Percentiles rank a stretch among this genome's conserved stretches.
Evolutionary conservation across 2,113 vertebrate species (phyloP).

Genomic region (Chionodraco myersi): DNA sequence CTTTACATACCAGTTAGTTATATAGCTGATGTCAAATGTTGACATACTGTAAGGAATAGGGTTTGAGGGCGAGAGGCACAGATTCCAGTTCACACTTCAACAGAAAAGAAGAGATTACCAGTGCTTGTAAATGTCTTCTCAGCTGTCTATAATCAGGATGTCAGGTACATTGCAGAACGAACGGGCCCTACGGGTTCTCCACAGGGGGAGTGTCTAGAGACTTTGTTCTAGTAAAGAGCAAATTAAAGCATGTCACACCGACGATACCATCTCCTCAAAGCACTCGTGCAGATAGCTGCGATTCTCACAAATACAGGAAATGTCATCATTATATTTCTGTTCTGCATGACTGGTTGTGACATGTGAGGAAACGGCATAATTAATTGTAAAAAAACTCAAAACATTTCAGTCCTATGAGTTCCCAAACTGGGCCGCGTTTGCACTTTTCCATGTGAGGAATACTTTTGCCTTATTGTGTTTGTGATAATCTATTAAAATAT

Average conservation of each 20-base stretch:
- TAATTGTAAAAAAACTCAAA: too few relatives aligned
- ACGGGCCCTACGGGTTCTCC: too few relatives aligned
- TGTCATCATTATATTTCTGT: constrained; percentile 23
- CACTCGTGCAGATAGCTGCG: constrained; percentile 51
- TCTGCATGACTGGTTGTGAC: constrained; percentile 37
- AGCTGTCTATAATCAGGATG: constrained; percentile 65
- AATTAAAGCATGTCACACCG: constrained; percentile 69
- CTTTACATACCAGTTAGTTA: constrained; percentile 9
- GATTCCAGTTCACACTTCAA: constrained; percentile 21
- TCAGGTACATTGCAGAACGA: constrained; percentile 52
- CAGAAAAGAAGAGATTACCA: constrained; percentile 8
- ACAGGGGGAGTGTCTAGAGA: constrained; percentile 29
- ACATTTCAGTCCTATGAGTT: background rate
- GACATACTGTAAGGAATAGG: constrained; percentile 7
- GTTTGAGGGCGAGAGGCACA: background rate
- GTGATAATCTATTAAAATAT: background rate
- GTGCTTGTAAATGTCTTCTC: constrained; percentile 48
- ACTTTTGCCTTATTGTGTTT: background rate
- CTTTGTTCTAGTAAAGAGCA: constrained; percentile 42
- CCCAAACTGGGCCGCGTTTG: background rate
- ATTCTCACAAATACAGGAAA: constrained; percentile 36
- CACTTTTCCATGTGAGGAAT: background rate
- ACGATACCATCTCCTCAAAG: constrained; percentile 40
- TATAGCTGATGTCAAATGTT: constrained; percentile 21
- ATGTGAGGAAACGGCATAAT: background rate